Percentiles rank a stretch among this genome's conserved stretches.
phyloP scores from a whole-genome alignment of 2,888 invertebrate species.

The Xanthorhoe designata region DNA sequence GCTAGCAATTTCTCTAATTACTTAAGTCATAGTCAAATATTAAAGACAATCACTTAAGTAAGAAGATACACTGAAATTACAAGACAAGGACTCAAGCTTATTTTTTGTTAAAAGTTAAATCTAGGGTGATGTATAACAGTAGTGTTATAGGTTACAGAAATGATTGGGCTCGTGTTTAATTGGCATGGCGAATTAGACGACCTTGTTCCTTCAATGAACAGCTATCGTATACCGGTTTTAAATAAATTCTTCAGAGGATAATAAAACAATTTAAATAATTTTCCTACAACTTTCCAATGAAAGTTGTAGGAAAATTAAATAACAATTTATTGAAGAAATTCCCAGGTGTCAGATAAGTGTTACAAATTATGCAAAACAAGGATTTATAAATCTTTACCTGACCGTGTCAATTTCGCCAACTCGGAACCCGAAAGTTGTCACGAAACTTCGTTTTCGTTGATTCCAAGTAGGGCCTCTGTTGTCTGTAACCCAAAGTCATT shows the following conservation, averaged over 20 bases:
- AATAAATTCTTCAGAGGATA: constrained; percentile 5
- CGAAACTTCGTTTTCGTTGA: no score
- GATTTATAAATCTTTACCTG: neutral
- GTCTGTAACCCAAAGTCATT: no score
- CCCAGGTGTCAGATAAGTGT: no score
- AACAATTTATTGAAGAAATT: neutral
- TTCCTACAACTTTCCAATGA: constrained; percentile 20
- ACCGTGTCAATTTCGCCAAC: no score
- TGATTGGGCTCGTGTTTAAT: constrained; percentile 18
- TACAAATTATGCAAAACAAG: neutral
- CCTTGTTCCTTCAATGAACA: constrained; percentile 51
- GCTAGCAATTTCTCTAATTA: no score
- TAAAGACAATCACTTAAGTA: no score
- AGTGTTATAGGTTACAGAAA: neutral
- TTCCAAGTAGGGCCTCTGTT: no score
- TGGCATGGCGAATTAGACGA: constrained; percentile 44
- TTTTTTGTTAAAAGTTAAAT: neutral
- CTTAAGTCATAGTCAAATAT: no score
- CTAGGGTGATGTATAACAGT: neutral
- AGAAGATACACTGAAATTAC: neutral
- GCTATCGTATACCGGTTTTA: constrained; percentile 26
- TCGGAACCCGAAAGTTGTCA: no score
- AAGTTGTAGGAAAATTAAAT: no score
- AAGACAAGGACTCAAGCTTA: neutral
- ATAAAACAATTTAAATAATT: constrained; percentile 21